These are phyloP conservation scores for Thalpophila matura DNA, from an alignment of 2,888 invertebrate genomes.

Conservation along the genomic window DNA sequence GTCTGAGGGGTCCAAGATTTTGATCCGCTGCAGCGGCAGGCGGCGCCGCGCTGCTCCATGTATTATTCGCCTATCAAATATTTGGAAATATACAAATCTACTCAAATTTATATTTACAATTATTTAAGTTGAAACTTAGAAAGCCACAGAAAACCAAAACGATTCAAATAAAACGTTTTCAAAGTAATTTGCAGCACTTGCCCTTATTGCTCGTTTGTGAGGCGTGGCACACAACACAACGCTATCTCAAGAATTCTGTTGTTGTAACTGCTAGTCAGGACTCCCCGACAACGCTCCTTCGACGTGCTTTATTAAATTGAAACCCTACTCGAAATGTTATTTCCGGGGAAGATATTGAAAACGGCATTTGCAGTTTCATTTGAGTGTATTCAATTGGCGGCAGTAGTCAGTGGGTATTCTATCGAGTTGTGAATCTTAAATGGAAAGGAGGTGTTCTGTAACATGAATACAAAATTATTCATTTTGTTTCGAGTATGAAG, in stretches of 20 bases:
- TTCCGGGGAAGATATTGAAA: slow-evolving; percentile 63
- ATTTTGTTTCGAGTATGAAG: slow-evolving; percentile 25
- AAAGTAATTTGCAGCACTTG: slow-evolving; percentile 40
- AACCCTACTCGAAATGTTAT: slow-evolving; percentile 58
- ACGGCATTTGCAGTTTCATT: slow-evolving; percentile 63
- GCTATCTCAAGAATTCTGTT: slow-evolving; percentile 42
- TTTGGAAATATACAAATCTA: no score
- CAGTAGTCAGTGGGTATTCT: slow-evolving; percentile 37
- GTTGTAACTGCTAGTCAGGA: slow-evolving; percentile 52
- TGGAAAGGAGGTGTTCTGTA: slow-evolving; percentile 17
- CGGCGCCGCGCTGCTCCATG: no score
- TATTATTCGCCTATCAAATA: no score
- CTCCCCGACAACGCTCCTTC: slow-evolving; percentile 36
- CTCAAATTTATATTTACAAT: neutral
- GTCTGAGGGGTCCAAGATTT: no score
- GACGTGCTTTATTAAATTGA: slow-evolving; percentile 65
- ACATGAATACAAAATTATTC: slow-evolving; percentile 42
- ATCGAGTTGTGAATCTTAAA: slow-evolving; percentile 54
- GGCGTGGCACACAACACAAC: slow-evolving; percentile 24
- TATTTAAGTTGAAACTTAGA: neutral
- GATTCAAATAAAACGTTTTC: slow-evolving; percentile 16
- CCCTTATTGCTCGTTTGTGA: slow-evolving; percentile 30
- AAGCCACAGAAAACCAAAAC: neutral
- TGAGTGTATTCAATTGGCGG: slow-evolving; percentile 54
- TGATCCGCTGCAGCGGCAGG: no score